These are phyloP conservation scores for Lochmaea capreae DNA, from an alignment of 2,888 invertebrate genomes.

Conservation along the genomic window DNA sequence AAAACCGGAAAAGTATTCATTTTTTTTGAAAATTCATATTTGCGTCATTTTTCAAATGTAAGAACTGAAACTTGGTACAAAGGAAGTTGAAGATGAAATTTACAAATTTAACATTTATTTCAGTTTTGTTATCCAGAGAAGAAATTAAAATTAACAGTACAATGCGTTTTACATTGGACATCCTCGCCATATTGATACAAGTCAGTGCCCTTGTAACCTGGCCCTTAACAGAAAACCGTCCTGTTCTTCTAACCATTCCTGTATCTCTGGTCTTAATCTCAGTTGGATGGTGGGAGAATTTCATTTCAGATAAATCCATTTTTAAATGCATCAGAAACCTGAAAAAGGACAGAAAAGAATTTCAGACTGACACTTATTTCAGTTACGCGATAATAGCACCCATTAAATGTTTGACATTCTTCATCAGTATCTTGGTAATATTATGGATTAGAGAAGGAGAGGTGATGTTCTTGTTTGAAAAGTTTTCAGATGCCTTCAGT, in stretches of 20 bases:
- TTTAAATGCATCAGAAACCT: conserved; percentile 61
- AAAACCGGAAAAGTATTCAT: too few species aligned
- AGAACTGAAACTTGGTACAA: too few species aligned
- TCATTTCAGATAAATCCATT: conserved; percentile 66
- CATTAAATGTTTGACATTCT: conserved; percentile 83
- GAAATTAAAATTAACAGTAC: conserved; percentile 13
- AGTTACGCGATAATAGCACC: conserved; percentile 79
- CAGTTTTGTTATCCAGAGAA: not conserved
- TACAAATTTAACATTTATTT: not conserved
- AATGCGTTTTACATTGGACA: conserved; percentile 68
- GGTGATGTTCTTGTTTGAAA: conserved; percentile 67
- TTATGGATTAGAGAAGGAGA: conserved; percentile 66
- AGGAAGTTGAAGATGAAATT: too few species aligned
- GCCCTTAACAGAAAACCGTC: conserved; percentile 70
- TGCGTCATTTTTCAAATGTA: too few species aligned
- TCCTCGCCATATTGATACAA: conserved; percentile 74
- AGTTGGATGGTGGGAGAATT: conserved; percentile 89
- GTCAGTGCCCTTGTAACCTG: conserved; percentile 76
- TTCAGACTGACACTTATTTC: conserved; percentile 71
- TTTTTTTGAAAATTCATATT: too few species aligned
- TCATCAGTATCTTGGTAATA: conserved; percentile 71
- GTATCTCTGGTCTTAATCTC: conserved; percentile 75
- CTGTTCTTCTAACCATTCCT: conserved; percentile 71
- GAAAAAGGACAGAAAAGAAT: conserved; percentile 52
- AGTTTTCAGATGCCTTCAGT: conserved; percentile 67